Evolutionary conservation across 64 coral and sea anemone species (phyloP), one percentile per base, ranked within the genome.

Genomic region (Montipora cactus): DNA sequence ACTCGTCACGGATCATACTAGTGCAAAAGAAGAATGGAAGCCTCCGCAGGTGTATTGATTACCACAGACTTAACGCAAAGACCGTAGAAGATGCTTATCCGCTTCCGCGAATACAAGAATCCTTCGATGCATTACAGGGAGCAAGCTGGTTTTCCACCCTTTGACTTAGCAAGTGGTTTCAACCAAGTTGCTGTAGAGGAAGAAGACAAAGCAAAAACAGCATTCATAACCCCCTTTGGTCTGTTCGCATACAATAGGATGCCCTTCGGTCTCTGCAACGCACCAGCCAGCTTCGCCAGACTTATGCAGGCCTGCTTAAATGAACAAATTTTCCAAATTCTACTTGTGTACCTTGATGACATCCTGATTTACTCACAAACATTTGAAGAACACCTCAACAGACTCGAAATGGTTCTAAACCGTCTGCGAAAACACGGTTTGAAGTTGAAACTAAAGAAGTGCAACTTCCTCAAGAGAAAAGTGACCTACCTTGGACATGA

Each of bases 231-330:
- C 44, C 91, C 91, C 3, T 78, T 92, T 46, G 58, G 80, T 62
- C 52, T 92, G 47, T 92, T 83, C 25, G 81, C 87, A 67, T 93
- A 87, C 73, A 93, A 87, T 44, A 2, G 74, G 72, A 93, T 92
- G 80, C 90, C 90, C 4, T 85, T 76, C 0, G 72, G 72, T 20
- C 45, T 93, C 7, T 68, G 57, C 3, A 93, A 93, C 37, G 58
- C 81, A 19, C 91, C 82, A 19, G 72, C 81, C 4, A 87, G 51
- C 23, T 87, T 93, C 48, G 13, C 44, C n/a, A 28, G 28, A 28
- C 28, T 28, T 28, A 28, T 28, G 28, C 28, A 28, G 28, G 28
- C 28, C 28, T 28, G 28, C 28, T 28, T 28, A 28, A 28, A 28
- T 28, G 28, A 28, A 28, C 28, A 28, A 28, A 28, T 28, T 28